Evolutionary conservation across 2,888 invertebrate genomes (phyloP), one percentile per base, ranked within the genome.

Genomic region (Agriopis aurantiaria): DNA sequence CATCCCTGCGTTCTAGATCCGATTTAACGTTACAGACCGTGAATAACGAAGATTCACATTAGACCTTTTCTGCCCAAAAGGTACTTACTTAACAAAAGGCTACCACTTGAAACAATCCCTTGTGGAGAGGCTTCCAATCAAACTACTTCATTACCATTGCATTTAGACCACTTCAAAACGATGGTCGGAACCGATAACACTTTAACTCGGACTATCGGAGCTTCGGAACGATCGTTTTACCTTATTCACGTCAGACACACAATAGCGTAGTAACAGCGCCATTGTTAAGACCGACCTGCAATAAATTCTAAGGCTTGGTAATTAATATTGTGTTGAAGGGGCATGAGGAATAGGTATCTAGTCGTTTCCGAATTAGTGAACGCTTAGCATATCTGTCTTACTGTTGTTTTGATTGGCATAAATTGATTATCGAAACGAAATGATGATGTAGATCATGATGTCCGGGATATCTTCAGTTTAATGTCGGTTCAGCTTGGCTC

Each of bases 231-330:
- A 65, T 65, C 69, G 56, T 51, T 56, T 55, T 60, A 69, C 65
- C 65, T 69, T 43, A 69, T 65, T 61, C 69, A 69, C 14, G 69
- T 61, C 69, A 61, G 56, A 53, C 51, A 61, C 69, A 69, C 69
- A 69, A 69, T 65, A 40, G 69, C 49, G 56, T 41, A 64, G 64
- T 65, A 51, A 69, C 59, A 51, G 49, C 43, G 60, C 64, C 49
- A 69, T 69, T 69, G 65, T 69, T 48, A 43, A 43, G 45, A 40
- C 17, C n/a, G 56, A 58, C 60, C 59, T 33, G 64, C 45, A 60
- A 69, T 69, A 61, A 56, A 69, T 69, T 59, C 48, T 60, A 45
- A 51, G 60, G 60, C 41, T 23, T 56, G 17, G 12, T 45, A 68
- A 62, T 62, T 68, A 63, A 43, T 58, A 68, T 45, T 52, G n/a